These are phyloP conservation scores for Choristoneura rosaceana DNA, from an alignment of 2,888 invertebrate genomes.

Conservation along the genomic window DNA sequence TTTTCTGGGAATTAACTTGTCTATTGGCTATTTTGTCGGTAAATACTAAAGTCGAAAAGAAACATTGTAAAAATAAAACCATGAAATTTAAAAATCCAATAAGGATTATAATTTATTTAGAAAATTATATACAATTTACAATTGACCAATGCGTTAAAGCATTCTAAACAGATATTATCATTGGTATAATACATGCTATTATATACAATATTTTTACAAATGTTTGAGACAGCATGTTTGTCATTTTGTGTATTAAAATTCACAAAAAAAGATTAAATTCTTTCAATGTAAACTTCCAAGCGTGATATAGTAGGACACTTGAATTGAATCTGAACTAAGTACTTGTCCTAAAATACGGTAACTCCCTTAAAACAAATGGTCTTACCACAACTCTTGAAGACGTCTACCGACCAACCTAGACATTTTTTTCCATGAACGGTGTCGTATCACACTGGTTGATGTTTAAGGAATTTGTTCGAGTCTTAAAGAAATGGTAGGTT, in stretches of 20 bases:
- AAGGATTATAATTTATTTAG: slow-evolving; percentile 83
- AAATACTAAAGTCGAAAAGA: not conserved
- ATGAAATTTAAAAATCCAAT: slow-evolving; percentile 74
- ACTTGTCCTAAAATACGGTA: slow-evolving; percentile 30
- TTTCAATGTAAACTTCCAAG: slow-evolving; percentile 26
- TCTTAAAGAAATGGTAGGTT: no score
- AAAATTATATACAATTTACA: slow-evolving; percentile 84
- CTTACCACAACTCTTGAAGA: not conserved
- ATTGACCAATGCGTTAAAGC: slow-evolving; percentile 76
- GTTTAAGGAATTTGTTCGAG: no score
- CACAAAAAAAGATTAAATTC: slow-evolving; percentile 29
- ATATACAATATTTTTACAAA: slow-evolving; percentile 69
- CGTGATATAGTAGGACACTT: slow-evolving; percentile 23
- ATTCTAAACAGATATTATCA: slow-evolving; percentile 69
- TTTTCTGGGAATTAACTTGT: no score
- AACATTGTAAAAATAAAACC: slow-evolving; percentile 59
- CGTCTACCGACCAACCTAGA: no score
- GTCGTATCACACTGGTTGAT: no score
- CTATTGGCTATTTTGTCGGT: no score
- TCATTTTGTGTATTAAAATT: slow-evolving; percentile 56
- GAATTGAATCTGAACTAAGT: slow-evolving; percentile 29
- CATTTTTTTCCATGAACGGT: no score
- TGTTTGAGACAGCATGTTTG: slow-evolving; percentile 53
- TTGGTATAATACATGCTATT: slow-evolving; percentile 76
- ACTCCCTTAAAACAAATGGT: slow-evolving; percentile 1